Evolutionary conservation across 2,888 invertebrate species (phyloP), one percentile per base, ranked within the genome.

Genomic region (Chouioia cunea): DNA sequence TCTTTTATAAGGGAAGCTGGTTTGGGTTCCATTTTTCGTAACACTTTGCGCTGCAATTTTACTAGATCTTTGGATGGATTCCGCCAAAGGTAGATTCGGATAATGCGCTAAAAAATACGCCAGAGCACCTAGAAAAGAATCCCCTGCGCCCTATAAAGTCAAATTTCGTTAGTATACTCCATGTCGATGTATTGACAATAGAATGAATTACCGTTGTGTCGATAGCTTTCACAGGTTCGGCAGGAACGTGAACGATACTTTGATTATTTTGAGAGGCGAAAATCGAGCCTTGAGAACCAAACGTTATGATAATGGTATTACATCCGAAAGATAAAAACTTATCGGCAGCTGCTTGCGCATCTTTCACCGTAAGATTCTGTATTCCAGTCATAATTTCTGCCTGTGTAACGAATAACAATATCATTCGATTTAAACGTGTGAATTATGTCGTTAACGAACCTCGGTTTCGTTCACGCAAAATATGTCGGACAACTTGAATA

Each of bases 391-490:
- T 89, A 65, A 91, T 82, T 62, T 91, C 89, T 18, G 93, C 93
- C 87, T 86, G 71, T 10, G n/a, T 8, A n/a, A 8, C 14, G 6
- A 36, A 36, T 4, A n/a, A n/a, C n/a, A n/a, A n/a, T n/a, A n/a
- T n/a, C n/a, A n/a, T n/a, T n/a, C 60, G 43, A n/a, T n/a, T n/a
- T n/a, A n/a, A n/a, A n/a, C n/a, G n/a, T n/a, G n/a, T n/a, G 50
- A 15, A 50, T 63, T 50, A 23, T 16, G 22, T 44, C 14, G 3
- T 12, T 4, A 59, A 8, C 70, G 22, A 79, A 88, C 89, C 89
- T 99, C 98, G 2, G 90, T 89, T 88, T 98, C 97, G 87, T 99
- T 99, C 0, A 97, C 92, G 87, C 98, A 98, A 76, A 99, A 90
- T 79, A 99, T 93, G 75, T 93, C 92, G 70, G 92, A 89, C 16